Conservation (phyloP, 1,140 invertebrate genomes). For the Meloidogyne exigua region DNA sequence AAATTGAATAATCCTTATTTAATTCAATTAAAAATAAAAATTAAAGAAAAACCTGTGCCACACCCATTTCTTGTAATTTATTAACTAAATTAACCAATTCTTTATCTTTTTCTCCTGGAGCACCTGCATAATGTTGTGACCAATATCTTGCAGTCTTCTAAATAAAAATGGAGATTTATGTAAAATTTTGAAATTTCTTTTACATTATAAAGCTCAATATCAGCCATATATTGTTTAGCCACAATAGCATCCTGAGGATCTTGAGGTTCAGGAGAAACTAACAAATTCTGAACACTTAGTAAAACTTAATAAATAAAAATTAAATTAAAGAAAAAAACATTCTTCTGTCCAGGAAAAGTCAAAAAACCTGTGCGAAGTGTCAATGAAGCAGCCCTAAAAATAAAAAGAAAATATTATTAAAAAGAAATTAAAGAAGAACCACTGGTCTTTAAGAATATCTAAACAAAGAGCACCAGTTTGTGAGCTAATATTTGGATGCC, state of each 20-base stretch:
- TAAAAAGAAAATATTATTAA: constrained; percentile 9
- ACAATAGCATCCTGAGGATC: constrained; percentile 83
- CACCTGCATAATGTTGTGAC: constrained; percentile 85
- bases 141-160: constrained; percentile 84
- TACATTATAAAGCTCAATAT: constrained; percentile 75
- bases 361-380: constrained; percentile 92
- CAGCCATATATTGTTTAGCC: constrained; percentile 88
- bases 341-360: too few species aligned
- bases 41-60: constrained; percentile 64
- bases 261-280: constrained; percentile 83
- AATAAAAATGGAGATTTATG: constrained; percentile 24
- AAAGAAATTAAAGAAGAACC: constrained; percentile 68
- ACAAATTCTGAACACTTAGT: constrained; percentile 80
- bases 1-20: constrained; percentile 64
- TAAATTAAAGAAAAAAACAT: neutral
- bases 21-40: constrained; percentile 14
- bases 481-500: constrained; percentile 99
- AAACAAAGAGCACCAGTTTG: constrained; percentile 97
- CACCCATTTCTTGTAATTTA: constrained; percentile 67
- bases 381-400: constrained; percentile 87
- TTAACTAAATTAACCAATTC: constrained; percentile 64
- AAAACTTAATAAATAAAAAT: constrained; percentile 64
- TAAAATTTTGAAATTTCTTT: neutral
- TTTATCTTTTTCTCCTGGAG: constrained; percentile 36
- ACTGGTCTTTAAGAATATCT: constrained; percentile 98